Percentiles rank a stretch among this genome's conserved stretches.
Conservation (phyloP, 2,113 vertebrate genomes). For the Indicator indicator region DNA sequence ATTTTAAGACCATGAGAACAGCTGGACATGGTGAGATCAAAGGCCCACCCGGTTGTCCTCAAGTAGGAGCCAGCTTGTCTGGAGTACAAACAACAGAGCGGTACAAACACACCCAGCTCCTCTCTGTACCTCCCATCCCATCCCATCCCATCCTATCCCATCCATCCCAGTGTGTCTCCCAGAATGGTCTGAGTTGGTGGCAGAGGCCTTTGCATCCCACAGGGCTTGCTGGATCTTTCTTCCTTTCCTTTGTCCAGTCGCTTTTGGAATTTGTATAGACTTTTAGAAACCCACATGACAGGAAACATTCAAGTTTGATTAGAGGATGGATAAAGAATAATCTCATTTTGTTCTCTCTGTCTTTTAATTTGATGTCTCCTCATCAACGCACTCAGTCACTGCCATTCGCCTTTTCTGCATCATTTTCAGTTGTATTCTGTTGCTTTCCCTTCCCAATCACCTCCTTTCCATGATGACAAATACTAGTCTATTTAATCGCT, state of each 20-base stretch:
- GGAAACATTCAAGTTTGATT: background rate
- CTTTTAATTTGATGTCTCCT: background rate
- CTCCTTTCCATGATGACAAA: background rate
- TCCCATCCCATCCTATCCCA: accelerated
- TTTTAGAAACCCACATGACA: background rate
- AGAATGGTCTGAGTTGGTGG: accelerated
- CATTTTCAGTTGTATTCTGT: background rate
- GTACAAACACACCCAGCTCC: background rate
- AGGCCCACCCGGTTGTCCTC: background rate
- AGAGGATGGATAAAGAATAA: background rate
- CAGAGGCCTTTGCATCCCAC: background rate
- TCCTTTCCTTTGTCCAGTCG: background rate
- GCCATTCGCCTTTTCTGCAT: background rate
- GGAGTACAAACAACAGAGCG: background rate
- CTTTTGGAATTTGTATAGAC: background rate
- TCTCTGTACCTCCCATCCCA: background rate
- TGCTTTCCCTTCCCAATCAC: background rate
- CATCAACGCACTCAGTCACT: background rate
- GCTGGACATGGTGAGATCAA: background rate
- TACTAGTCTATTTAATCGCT: background rate
- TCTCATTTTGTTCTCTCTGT: background rate
- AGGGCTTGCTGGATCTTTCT: background rate
- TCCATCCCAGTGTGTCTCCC: too few relatives aligned
- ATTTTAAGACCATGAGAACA: background rate
- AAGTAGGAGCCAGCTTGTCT: background rate